Conservation (phyloP, 2,888 invertebrate genomes). For the Drosophila mulleri region DNA sequence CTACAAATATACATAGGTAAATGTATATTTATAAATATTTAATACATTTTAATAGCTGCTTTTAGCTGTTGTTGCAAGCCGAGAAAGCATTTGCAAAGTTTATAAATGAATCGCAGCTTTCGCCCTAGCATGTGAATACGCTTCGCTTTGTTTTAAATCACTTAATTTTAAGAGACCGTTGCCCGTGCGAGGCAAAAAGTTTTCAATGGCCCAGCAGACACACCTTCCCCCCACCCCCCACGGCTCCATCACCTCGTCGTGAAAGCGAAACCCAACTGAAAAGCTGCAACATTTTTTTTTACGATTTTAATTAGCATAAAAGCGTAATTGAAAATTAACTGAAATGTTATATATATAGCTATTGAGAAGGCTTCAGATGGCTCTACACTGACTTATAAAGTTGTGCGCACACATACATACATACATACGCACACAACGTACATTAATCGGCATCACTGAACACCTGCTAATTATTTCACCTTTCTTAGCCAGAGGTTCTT, state of each 20-base stretch:
- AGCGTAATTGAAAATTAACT: constrained; percentile 76
- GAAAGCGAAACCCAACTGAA: constrained; percentile 40
- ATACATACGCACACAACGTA: neutral
- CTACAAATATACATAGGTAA: neutral
- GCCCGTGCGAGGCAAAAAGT: constrained; percentile 30
- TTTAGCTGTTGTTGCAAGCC: constrained; percentile 7
- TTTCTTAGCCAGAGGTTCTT: neutral
- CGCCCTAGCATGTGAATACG: neutral
- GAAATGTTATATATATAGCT: constrained; percentile 46
- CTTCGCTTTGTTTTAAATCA: too few species aligned
- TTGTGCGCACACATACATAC: neutral
- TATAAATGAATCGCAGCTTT: constrained; percentile 20
- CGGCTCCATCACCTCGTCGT: neutral
- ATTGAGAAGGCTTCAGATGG: constrained; percentile 20
- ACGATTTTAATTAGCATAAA: constrained; percentile 77
- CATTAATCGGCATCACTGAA: neutral
- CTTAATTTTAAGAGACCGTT: constrained; percentile 2
- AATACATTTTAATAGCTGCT: neutral
- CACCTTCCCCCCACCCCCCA: too few species aligned
- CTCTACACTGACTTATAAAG: constrained; percentile 9
- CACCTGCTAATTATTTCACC: constrained; percentile 3
- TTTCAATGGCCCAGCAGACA: constrained; percentile 25
- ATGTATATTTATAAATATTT: constrained; percentile 10
- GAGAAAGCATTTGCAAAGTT: constrained; percentile 11
- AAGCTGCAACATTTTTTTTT: constrained; percentile 55